Evolutionary conservation across 2,888 invertebrate species (phyloP).

Genomic region (Heliothis peltigera): DNA sequence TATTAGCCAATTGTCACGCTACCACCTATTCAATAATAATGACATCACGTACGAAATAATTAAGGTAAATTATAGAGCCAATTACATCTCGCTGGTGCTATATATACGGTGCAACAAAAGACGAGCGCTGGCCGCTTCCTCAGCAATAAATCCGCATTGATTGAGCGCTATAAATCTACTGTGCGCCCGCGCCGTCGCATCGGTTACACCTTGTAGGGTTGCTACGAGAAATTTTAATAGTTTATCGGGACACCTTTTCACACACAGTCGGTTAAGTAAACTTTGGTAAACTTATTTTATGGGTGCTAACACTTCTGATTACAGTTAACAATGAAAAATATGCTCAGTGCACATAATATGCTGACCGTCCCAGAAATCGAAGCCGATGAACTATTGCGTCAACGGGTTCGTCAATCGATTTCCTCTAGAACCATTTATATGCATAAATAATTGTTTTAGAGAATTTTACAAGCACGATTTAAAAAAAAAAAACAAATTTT

Average conservation of each 20-base stretch:
- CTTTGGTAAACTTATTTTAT: no score
- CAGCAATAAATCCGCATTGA: constrained; percentile 90
- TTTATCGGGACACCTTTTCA: no score
- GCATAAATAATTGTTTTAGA: not conserved
- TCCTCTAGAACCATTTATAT: no score
- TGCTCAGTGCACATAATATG: no score
- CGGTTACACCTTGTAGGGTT: constrained; percentile 52
- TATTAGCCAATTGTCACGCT: not conserved
- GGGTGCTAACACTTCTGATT: no score
- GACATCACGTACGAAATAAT: constrained; percentile 59
- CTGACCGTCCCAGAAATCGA: no score
- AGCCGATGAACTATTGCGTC: no score
- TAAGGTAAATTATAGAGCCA: constrained; percentile 73
- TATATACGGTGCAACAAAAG: constrained; percentile 81
- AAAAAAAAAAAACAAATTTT: no score
- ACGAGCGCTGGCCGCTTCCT: constrained; percentile 81
- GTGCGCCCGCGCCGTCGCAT: constrained; percentile 78
- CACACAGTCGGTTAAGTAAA: no score
- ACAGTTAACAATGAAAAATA: no score
- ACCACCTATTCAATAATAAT: constrained; percentile 34
- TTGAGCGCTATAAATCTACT: constrained; percentile 88
- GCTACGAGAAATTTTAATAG: not conserved
- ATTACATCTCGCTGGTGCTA: constrained; percentile 82
- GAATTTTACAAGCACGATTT: not conserved
- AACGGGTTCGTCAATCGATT: no score